These are phyloP conservation scores for Disparrhopalites patrizii DNA, from an alignment of 2,888 invertebrate genomes.

Conservation along the genomic window DNA sequence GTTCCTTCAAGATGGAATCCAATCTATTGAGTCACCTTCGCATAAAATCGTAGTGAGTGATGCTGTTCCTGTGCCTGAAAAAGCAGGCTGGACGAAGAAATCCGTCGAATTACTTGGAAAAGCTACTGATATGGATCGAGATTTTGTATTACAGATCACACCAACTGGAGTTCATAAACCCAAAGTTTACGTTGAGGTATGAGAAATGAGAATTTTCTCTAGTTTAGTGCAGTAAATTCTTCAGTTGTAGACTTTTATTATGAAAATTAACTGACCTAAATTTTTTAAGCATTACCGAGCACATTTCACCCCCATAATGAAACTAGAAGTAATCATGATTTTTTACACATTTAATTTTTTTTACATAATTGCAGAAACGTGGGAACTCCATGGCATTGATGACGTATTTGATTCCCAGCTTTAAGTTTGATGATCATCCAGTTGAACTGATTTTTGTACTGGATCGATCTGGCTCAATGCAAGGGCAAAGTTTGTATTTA, in stretches of 20 bases:
- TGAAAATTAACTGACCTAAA: neutral
- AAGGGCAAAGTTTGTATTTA: constrained; percentile 47
- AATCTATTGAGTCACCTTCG: constrained; percentile 39
- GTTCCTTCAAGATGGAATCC: constrained; percentile 40
- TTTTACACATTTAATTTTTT: neutral
- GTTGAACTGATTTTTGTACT: constrained; percentile 51
- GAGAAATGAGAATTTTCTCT: neutral
- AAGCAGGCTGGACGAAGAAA: constrained; percentile 35
- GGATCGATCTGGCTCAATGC: constrained; percentile 54
- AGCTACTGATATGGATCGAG: constrained; percentile 48
- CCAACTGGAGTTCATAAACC: constrained; percentile 53
- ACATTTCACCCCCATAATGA: no score
- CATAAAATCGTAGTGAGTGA: constrained; percentile 34
- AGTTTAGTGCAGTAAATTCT: neutral
- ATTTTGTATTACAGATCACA: constrained; percentile 52
- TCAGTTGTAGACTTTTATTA: neutral
- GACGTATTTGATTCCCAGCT: constrained; percentile 52
- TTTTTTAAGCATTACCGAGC: no score
- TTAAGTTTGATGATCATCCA: constrained; percentile 49
- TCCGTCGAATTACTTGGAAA: constrained; percentile 30
- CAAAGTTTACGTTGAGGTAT: constrained; percentile 53
- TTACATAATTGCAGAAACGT: constrained; percentile 23
- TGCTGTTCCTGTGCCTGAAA: constrained; percentile 30
- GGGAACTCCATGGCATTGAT: constrained; percentile 36
- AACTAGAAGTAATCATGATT: no score